Base-by-base conservation (phyloP, 2,888 invertebrate genomes). In the Linyphia triangularis region DNA sequence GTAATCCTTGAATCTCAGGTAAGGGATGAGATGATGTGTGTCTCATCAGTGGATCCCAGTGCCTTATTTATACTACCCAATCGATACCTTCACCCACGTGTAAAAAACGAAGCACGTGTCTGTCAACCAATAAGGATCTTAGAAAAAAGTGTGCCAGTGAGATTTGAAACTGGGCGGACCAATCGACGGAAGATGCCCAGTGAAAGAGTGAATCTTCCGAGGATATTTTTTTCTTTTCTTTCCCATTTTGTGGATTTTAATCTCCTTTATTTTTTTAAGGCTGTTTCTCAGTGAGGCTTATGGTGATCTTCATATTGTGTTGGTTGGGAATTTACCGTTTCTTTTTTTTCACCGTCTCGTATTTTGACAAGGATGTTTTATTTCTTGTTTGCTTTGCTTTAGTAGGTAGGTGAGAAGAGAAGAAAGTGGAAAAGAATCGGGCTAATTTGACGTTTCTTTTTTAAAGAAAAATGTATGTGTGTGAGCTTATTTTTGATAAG, bases 141-240 rank as follows among this genome's bases (percentile, higher is more conserved):
- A 24, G 65, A 75, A 63, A 63, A 85, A 88, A 88, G 86, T 88
- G 40, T 88, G 86, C 86, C 86, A 88, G 65, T 40, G 67, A 84
- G 57, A 84, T 67, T 84, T 65, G 30, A 73, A 81, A 65, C 82
- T 70, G 79, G 85, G 79, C 78, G 81, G 86, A 70, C 72, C 81
- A 37, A 59, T 59, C 51, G 59, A 72, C 33, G 65, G 65, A 84
- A 57, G 84, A 88, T 88, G 81, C 63, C 57, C 77, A 40, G 24
- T 51, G 40, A 22, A 16, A 16, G 5, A 63, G 63, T 37, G 59
- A 13, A 40, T 77, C 77, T 61, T 72, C 30, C 61, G 40, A 63
- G 26, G 26, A 40, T 33, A 67, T 63, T 65, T 67, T 19, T 33
- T 81, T 24, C 61, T 69, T 72, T 63, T 82, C 59, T 72, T 79